phyloP scores from a whole-genome alignment of 2,888 invertebrate genomes.

The Oxystoma pomonae region DNA sequence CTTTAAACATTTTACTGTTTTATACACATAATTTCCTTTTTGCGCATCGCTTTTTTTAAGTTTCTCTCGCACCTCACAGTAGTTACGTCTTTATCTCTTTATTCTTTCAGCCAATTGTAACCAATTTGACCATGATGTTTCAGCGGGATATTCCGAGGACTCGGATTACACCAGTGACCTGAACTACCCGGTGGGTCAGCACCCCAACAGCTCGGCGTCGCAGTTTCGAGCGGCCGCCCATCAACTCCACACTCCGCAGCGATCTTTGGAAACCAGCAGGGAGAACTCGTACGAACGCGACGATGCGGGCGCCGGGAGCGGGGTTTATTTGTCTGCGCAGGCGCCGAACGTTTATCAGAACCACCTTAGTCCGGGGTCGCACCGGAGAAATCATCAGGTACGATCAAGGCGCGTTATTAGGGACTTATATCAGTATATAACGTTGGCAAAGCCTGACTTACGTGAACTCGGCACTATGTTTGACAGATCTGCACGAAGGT shows the following conservation, averaged over 20 bases:
- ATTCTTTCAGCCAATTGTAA: constrained; percentile 45
- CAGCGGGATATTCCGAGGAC: constrained; percentile 94
- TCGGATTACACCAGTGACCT: constrained; percentile 96
- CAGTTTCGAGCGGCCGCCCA: constrained; percentile 79
- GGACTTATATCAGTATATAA: not conserved
- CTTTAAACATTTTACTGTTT: too few species aligned
- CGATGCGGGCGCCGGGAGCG: constrained; percentile 47
- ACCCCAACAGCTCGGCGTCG: constrained; percentile 87
- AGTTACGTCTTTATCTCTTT: constrained; percentile 20
- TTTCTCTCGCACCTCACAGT: too few species aligned
- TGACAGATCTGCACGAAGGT: too few species aligned
- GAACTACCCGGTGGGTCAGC: constrained; percentile 87
- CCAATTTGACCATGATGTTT: constrained; percentile 49
- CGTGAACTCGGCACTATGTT: too few species aligned
- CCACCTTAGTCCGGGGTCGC: constrained; percentile 44
- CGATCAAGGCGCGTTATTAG: constrained; percentile 8
- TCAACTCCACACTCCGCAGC: constrained; percentile 73
- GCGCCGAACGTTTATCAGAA: constrained; percentile 29
- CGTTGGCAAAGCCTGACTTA: too few species aligned
- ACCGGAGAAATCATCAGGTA: constrained; percentile 37
- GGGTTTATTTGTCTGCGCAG: constrained; percentile 37
- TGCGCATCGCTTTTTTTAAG: too few species aligned
- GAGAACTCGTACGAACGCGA: constrained; percentile 83
- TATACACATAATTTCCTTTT: not conserved
- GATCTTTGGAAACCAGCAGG: constrained; percentile 73